Base-by-base conservation (phyloP, 1,140 invertebrate species). In the Sesamia nonagrioides region DNA sequence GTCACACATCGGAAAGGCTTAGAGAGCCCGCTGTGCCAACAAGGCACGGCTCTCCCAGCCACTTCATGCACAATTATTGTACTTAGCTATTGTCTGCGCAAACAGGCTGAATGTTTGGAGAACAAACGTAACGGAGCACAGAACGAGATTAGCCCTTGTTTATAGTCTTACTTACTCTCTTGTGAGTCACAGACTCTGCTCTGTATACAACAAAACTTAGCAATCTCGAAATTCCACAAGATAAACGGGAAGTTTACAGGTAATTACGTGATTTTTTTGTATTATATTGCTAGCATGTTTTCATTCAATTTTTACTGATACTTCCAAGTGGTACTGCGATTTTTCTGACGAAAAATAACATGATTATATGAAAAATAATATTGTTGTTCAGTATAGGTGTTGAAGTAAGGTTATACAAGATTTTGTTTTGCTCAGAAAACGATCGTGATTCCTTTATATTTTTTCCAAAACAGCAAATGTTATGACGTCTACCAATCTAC, bases 51-150 rank as follows among this genome's bases (percentile, higher is more conserved):
- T 83, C 82, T 83, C 87, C 81, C 77, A 78, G 82, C 76, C 86
- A 88, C 87, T 92, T 86, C 87, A 88, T 84, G 87, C 88, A 84
- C 88, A 92, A 94, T 92, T 94, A 92, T 92, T 90, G 90, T 91
- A 89, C 91, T 91, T 88, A 88, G 88, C 85, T 91, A 92, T 94
- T 92, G 91, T 92, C 89, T 89, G 79, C 78, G 82, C 83, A 93
- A 93, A 94, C 91, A 91, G 79, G 83, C 81, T 56, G 78, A 52
- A 73, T 88, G 88, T 91, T 91, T 91, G 85, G 83, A 86, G 71
- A 82, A 82, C 86, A 91, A 94, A 94, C 89, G 92, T 92, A 92
- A 93, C 92, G 91, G 90, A 87, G 82, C 84, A 82, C 80, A 84
- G 85, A 88, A 87, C 85, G 82, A 92, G 92, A 92, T 92, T 94